Conservation (phyloP, 2,113 vertebrate species). For the Microcebus lehilahytsara region DNA sequence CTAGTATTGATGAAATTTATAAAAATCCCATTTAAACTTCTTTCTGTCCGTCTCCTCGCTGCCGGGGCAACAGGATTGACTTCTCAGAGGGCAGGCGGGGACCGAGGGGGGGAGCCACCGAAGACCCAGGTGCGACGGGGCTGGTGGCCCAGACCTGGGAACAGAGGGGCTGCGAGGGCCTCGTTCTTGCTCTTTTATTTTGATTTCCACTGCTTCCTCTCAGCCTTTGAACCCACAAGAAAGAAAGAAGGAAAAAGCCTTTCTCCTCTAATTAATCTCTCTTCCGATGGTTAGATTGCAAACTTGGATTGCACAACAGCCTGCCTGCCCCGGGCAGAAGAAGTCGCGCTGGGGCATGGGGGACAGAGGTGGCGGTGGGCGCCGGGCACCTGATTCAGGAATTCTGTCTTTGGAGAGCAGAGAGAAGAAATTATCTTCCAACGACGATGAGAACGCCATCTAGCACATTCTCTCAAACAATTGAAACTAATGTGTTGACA, state of each 20-base stretch:
- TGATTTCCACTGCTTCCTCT: conserved; percentile 23
- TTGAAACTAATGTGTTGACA: conserved; percentile 74
- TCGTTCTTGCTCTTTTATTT: neutral
- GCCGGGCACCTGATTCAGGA: conserved; percentile 21
- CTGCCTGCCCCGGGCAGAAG: neutral
- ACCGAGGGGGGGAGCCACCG: neutral
- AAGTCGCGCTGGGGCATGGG: neutral
- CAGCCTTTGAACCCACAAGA: conserved; percentile 38
- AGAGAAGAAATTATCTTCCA: conserved; percentile 63
- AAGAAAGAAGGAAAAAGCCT: neutral
- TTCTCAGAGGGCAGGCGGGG: conserved; percentile 49
- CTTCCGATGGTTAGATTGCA: conserved; percentile 25
- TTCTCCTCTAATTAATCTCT: conserved; percentile 66
- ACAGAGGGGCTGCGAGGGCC: neutral
- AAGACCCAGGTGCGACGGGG: neutral
- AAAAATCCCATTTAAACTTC: conserved; percentile 75
- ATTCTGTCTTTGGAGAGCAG: neutral
- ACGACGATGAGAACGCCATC: conserved; percentile 50
- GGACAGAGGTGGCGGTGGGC: neutral
- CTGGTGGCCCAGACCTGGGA: conserved; percentile 34
- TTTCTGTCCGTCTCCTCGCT: conserved; percentile 60
- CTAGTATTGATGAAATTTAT: conserved; percentile 79
- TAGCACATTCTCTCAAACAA: conserved; percentile 68
- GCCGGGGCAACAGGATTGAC: conserved; percentile 43
- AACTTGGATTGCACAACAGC: conserved; percentile 53